phyloP scores from a whole-genome alignment of 2,113 vertebrate species.

The Dipodomys ordii region DNA sequence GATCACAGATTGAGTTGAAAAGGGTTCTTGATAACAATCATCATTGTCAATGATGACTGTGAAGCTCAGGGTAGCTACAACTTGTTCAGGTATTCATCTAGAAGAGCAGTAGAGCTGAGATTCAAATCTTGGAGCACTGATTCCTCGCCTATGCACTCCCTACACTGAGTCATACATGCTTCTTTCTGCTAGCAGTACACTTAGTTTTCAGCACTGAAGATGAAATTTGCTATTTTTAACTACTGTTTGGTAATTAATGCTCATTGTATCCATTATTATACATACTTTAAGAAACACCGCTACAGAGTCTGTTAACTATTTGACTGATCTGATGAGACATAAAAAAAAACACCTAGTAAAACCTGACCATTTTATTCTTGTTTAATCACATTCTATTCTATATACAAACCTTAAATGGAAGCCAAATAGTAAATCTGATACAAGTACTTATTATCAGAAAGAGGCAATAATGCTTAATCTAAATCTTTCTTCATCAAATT shows the following conservation, averaged over 20 bases:
- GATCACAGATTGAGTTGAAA: neutral
- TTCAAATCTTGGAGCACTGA: neutral
- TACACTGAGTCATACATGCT: neutral
- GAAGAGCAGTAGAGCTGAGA: neutral
- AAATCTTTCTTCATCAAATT: neutral
- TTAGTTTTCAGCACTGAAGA: neutral
- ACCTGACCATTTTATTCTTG: neutral
- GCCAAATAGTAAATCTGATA: slow-evolving; percentile 30
- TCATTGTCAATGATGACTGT: neutral
- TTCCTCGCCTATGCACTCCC: neutral
- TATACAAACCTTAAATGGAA: neutral
- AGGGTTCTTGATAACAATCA: neutral
- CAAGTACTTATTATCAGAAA: neutral
- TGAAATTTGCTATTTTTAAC: slow-evolving; percentile 18
- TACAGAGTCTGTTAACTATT: neutral
- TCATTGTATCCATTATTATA: neutral
- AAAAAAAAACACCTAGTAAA: neutral
- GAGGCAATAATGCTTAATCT: no score
- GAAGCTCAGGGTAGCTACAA: neutral
- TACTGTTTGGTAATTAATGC: slow-evolving; percentile 27
- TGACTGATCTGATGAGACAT: neutral
- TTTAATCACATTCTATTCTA: slow-evolving; percentile 11
- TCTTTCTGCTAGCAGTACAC: neutral
- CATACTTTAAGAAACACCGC: slow-evolving; percentile 34
- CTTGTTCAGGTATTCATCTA: neutral